A percentile compares a stretch with the other conserved stretches of the same genome.
Conservation (phyloP, 2,888 invertebrate species). For the Standfussiana lucernea region DNA sequence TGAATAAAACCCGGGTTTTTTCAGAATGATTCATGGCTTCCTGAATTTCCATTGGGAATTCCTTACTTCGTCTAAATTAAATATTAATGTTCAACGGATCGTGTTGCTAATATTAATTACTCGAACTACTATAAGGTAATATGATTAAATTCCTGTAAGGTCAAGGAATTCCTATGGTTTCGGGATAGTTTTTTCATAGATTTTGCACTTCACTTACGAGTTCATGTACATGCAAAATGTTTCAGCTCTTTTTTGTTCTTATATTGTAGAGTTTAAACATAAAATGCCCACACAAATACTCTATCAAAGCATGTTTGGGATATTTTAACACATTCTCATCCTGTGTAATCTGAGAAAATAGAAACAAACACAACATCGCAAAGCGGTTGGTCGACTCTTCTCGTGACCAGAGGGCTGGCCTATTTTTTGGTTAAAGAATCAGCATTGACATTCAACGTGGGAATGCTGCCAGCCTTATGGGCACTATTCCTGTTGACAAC, state of each 20-base stretch:
- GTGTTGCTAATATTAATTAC: neutral
- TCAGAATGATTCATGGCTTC: conserved; percentile 6
- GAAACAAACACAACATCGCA: conserved; percentile 8
- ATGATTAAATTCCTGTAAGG: conserved; percentile 16
- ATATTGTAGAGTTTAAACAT: neutral
- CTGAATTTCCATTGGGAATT: conserved; percentile 24
- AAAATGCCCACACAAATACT: neutral
- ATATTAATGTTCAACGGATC: conserved; percentile 25
- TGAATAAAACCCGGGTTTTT: neutral
- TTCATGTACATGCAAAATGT: neutral
- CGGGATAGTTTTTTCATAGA: neutral
- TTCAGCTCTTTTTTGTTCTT: neutral
- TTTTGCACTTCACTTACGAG: neutral
- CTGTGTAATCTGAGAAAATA: neutral
- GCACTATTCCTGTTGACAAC: no score
- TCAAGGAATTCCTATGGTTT: neutral
- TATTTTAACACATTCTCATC: neutral
- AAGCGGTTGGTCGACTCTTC: no score
- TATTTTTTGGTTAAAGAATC: no score
- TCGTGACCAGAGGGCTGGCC: no score
- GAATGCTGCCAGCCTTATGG: no score
- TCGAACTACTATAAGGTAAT: conserved; percentile 33
- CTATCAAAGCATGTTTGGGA: neutral
- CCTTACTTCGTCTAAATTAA: conserved; percentile 2
- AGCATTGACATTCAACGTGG: no score